Base-by-base conservation (phyloP, 2,888 invertebrate species). In the Drosophila koepferae region DNA sequence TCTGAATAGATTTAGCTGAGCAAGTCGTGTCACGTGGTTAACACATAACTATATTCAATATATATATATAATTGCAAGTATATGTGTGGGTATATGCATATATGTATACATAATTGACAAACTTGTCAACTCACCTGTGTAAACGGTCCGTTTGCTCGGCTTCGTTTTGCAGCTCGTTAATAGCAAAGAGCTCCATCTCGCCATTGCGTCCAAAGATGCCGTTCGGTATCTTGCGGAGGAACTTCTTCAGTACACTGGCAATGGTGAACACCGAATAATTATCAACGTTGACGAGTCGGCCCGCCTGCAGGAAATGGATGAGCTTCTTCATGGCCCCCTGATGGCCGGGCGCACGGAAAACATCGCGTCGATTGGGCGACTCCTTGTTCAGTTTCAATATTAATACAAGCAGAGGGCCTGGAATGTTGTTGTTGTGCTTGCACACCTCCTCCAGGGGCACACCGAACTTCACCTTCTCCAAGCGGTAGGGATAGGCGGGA, bases 221-320 rank as follows among this genome's bases (percentile, higher is more conserved):
- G 67, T 98, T 98, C 18, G 99, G 99, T 88, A 99, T 96, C 95
- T 99, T 99, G 78, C 99, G 94, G 65, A 99, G 95, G 94, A 99
- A 99, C 94, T 99, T 99, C 94, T 99, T 99, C 76, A 99, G 95
- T 72, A 99, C 99, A 93, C 99, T 99, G 68, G 99, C 99, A 91
- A 99, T 98, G 34, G 99, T 99, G 94, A 99, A 99, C 74, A 99
- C 98, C 76, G 98, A 98, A 93, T 98, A 98, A 93, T 98, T 98
- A 92, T 98, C 98, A 91, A 98, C 97, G 93, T 98, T 98, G 68
- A 98, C 97, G 81, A 98, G 94, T 61, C 98, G 95, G 46, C 98
- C 98, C 71, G 97, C 96, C 93, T 98, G 97, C 80, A 98, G 94
- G 92, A 98, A 98, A 91, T 98, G 98, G 86, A 97, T 97, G 44